A percentile compares a stretch with the other conserved stretches of the same genome.
phyloP scores from a whole-genome alignment of 2,888 invertebrate genomes.

The Orchestes rusci region DNA sequence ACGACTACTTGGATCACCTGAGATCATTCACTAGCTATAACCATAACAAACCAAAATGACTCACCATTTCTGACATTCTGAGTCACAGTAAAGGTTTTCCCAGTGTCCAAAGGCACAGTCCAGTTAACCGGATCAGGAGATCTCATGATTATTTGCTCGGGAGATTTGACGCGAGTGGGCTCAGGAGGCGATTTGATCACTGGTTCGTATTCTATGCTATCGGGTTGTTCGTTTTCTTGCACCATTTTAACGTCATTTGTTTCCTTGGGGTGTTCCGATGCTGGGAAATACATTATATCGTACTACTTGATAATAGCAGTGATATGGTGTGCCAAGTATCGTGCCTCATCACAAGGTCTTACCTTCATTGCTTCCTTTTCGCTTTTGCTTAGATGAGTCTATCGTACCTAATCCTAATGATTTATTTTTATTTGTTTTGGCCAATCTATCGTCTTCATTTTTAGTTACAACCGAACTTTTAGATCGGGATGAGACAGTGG shows the following conservation, averaged over 20 bases:
- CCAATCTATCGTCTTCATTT: conserved; percentile 44
- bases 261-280: conserved; percentile 37
- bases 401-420: conserved; percentile 36
- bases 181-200: conserved; percentile 90
- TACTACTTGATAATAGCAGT: neutral
- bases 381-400: conserved; percentile 38
- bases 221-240: conserved; percentile 44
- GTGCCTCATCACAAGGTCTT: conserved; percentile 35
- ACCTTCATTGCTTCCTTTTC: conserved; percentile 41
- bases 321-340: conserved; percentile 43
- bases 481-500: conserved; percentile 64
- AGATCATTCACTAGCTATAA: conserved; percentile 11
- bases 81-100: conserved; percentile 88
- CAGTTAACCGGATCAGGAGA: conserved; percentile 93
- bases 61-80: conserved; percentile 79
- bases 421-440: conserved; percentile 39
- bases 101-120: conserved; percentile 90
- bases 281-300: conserved; percentile 18
- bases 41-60: conserved; percentile 1
- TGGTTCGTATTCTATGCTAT: conserved; percentile 51
- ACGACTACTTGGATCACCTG: conserved; percentile 73
- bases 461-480: conserved; percentile 55
- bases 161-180: conserved; percentile 87
- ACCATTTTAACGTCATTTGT: conserved; percentile 34
- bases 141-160: conserved; percentile 86